A percentile compares a stretch with the other conserved stretches of the same genome.
Conservation (phyloP, 2,797 vertebrate species). For the Monodelphis domestica region DNA sequence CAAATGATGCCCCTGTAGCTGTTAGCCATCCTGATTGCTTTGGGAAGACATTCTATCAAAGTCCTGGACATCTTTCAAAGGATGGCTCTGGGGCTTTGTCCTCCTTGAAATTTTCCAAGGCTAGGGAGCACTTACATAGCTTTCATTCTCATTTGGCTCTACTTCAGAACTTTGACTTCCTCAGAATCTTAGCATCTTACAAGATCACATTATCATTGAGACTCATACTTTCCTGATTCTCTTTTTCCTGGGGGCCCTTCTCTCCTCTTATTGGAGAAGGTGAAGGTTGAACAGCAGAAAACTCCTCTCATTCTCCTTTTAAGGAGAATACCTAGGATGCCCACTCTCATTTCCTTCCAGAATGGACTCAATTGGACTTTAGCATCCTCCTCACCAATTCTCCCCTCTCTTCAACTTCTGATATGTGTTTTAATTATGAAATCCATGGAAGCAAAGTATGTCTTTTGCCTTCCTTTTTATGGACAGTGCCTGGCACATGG, state of each 20-base stretch:
- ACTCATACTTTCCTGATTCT: background rate
- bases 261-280: background rate
- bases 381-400: background rate
- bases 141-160: background rate
- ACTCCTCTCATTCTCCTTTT: background rate
- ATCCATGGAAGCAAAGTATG: background rate
- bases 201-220: background rate
- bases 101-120: background rate
- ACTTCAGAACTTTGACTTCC: background rate
- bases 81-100: no score
- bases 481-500: background rate
- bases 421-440: background rate
- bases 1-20: background rate
- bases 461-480: background rate
- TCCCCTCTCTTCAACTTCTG: background rate
- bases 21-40: background rate
- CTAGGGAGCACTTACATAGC: background rate
- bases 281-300: background rate
- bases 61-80: background rate
- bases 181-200: background rate
- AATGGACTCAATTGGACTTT: background rate
- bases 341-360: background rate
- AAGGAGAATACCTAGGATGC: background rate
- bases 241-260: background rate
- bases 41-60: background rate